Conservation (phyloP, 2,888 invertebrate genomes). For the Trissolcus brochymenae region DNA sequence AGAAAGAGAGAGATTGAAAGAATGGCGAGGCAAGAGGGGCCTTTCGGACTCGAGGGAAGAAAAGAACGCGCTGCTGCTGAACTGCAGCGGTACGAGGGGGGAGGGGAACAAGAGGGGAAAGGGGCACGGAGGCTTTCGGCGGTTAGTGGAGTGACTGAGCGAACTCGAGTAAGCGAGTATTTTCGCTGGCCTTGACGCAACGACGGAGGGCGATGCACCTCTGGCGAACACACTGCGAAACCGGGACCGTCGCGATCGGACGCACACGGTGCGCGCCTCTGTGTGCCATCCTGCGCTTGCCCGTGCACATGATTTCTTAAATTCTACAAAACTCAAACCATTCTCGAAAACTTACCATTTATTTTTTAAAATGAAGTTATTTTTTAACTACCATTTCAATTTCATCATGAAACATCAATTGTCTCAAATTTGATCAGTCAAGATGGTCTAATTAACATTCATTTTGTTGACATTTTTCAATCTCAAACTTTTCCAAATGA, state of each 20-base stretch:
- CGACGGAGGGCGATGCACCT: constrained; percentile 76
- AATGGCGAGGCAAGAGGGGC: constrained; percentile 35
- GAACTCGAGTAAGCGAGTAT: constrained; percentile 68
- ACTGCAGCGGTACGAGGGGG: constrained; percentile 28
- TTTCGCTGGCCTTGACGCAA: constrained; percentile 77
- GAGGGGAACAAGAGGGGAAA: constrained; percentile 36
- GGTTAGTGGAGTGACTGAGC: constrained; percentile 66
- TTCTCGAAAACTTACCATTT: constrained; percentile 20
- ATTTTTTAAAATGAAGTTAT: neutral
- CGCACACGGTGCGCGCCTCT: constrained; percentile 55
- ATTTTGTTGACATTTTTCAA: neutral
- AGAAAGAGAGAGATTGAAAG: constrained; percentile 25
- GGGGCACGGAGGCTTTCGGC: constrained; percentile 67
- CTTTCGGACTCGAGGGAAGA: constrained; percentile 31
- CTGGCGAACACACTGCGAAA: constrained; percentile 73
- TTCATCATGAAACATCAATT: neutral
- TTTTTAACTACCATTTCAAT: neutral
- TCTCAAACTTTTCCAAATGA: neutral
- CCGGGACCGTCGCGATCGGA: constrained; percentile 66
- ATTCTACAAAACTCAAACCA: constrained; percentile 42
- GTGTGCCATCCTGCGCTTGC: constrained; percentile 50
- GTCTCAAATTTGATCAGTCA: too few species aligned
- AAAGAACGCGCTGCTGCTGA: constrained; percentile 41
- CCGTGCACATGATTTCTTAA: constrained; percentile 49
- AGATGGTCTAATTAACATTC: too few species aligned